Conservation (phyloP, 2,113 vertebrate species). For the Agelaius tricolor region DNA sequence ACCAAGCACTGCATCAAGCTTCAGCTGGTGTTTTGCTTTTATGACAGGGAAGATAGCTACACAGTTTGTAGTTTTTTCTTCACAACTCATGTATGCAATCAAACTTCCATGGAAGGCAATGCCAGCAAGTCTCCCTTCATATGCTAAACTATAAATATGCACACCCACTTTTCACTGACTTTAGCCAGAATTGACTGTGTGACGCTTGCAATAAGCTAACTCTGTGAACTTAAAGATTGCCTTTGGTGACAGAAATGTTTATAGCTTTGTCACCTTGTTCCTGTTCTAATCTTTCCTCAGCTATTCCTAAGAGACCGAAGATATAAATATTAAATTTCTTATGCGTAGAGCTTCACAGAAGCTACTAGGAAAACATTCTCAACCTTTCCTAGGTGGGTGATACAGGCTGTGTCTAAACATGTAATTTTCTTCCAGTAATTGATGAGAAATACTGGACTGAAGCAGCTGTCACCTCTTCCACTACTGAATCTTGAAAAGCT, state of each 20-base stretch:
- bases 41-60: neutral
- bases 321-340: accelerated
- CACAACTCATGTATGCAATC: neutral
- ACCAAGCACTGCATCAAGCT: neutral
- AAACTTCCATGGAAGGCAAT: neutral
- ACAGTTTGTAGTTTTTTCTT: neutral
- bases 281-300: neutral
- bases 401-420: neutral
- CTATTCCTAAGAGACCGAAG: neutral
- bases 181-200: neutral
- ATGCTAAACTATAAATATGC: neutral
- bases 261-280: neutral
- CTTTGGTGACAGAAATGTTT: neutral
- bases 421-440: neutral
- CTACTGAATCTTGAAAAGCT: neutral
- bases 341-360: neutral
- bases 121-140: neutral
- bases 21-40: neutral
- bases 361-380: neutral
- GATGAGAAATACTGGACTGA: neutral
- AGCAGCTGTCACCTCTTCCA: neutral
- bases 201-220: neutral
- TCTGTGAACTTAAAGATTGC: neutral
- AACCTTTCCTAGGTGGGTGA: neutral
- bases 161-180: neutral